These are phyloP conservation scores for Grus americana DNA, from an alignment of 2,113 vertebrate species.

Conservation along the genomic window DNA sequence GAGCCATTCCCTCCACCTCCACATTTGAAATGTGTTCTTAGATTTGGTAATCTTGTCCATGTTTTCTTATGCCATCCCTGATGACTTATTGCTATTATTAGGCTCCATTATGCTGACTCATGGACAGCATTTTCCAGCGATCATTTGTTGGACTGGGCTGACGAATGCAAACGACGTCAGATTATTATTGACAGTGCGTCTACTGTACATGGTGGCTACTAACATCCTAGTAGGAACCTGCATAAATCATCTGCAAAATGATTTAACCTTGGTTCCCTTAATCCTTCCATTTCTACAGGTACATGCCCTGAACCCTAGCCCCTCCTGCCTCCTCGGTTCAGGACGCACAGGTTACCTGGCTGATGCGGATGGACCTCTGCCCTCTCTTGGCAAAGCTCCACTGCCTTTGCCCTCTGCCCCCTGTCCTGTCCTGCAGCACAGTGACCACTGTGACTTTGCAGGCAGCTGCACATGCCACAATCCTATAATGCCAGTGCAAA, in stretches of 20 bases:
- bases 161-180: neutral
- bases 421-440: neutral
- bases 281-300: neutral
- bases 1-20: neutral
- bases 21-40: neutral
- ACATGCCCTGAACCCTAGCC: neutral
- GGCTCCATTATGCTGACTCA: neutral
- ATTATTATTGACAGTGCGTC: neutral
- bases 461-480: neutral
- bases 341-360: neutral
- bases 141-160: neutral
- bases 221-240: neutral
- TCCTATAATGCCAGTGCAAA: neutral
- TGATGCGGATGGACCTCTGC: neutral
- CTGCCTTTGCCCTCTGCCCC: neutral
- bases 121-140: neutral
- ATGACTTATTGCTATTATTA: neutral
- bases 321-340: neutral
- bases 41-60: neutral
- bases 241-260: neutral
- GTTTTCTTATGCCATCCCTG: neutral
- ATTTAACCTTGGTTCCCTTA: neutral
- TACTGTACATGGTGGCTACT: neutral
- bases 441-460: neutral
- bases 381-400: neutral